These are phyloP conservation scores for Aphis gossypii DNA, from an alignment of 1,140 invertebrate species.

Conservation along the genomic window DNA sequence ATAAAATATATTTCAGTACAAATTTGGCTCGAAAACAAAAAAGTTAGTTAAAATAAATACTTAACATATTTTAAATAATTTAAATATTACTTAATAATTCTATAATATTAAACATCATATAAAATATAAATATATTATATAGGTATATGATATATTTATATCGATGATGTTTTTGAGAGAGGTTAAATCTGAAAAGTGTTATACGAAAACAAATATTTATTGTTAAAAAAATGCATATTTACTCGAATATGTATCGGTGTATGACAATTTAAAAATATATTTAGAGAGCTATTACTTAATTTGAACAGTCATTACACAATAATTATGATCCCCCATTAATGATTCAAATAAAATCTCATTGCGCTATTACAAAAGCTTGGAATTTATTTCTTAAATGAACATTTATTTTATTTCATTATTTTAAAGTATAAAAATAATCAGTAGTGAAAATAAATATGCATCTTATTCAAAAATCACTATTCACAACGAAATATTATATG, in stretches of 20 bases:
- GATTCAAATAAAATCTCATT: neutral
- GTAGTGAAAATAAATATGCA: neutral
- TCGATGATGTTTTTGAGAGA: no score
- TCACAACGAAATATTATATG: neutral
- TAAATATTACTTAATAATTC: neutral
- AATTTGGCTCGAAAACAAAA: neutral
- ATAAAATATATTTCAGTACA: neutral
- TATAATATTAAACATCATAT: neutral
- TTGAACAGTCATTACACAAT: neutral
- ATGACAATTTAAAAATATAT: neutral
- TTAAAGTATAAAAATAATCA: conserved; percentile 13
- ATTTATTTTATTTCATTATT: neutral
- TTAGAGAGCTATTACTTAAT: neutral
- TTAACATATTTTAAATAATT: neutral
- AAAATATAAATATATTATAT: no score
- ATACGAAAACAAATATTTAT: neutral
- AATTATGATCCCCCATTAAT: neutral
- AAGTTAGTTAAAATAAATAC: neutral
- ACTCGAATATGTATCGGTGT: neutral
- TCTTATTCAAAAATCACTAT: neutral
- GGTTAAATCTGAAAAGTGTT: neutral
- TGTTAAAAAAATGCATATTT: neutral
- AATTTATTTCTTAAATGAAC: neutral
- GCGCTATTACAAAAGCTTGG: neutral
- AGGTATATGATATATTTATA: neutral